Conservation (phyloP, 1,140 invertebrate species). For the Olivierus martensii region DNA sequence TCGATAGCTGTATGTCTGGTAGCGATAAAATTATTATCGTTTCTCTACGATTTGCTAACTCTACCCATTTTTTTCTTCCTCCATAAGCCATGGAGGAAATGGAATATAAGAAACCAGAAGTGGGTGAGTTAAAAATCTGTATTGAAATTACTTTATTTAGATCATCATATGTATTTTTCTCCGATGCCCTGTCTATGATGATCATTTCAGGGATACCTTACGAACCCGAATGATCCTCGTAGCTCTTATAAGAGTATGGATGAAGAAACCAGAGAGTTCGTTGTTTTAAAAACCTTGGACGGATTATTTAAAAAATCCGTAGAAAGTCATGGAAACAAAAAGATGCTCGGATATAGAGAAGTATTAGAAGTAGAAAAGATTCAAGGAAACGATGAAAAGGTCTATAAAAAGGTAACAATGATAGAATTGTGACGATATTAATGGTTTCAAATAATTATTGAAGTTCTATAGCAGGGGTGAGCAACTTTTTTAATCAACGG, state of each 20-base stretch:
- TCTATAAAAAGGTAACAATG: slow-evolving; percentile 89
- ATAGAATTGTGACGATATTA: no score
- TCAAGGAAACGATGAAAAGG: slow-evolving; percentile 74
- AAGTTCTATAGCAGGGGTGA: no score
- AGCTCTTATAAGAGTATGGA: slow-evolving; percentile 4
- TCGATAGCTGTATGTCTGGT: no score
- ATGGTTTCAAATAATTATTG: no score
- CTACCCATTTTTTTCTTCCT: slow-evolving; percentile 75
- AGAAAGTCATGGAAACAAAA: slow-evolving; percentile 50
- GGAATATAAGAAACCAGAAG: not conserved
- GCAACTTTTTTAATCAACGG: no score
- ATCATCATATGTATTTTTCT: not conserved
- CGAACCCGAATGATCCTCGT: slow-evolving; percentile 1
- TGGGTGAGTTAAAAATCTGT: no score
- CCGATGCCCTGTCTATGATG: not conserved
- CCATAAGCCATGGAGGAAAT: slow-evolving; percentile 64
- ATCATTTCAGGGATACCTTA: slow-evolving; percentile 5
- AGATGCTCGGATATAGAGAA: slow-evolving; percentile 77
- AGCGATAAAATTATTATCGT: no score
- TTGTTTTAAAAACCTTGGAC: slow-evolving; percentile 52
- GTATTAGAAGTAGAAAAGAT: slow-evolving; percentile 89
- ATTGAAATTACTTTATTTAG: no score
- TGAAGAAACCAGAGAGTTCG: not conserved
- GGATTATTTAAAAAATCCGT: slow-evolving; percentile 65
- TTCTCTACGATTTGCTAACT: slow-evolving; percentile 79